Conservation (phyloP, 2,888 invertebrate species). For the Malachius bipustulatus region DNA sequence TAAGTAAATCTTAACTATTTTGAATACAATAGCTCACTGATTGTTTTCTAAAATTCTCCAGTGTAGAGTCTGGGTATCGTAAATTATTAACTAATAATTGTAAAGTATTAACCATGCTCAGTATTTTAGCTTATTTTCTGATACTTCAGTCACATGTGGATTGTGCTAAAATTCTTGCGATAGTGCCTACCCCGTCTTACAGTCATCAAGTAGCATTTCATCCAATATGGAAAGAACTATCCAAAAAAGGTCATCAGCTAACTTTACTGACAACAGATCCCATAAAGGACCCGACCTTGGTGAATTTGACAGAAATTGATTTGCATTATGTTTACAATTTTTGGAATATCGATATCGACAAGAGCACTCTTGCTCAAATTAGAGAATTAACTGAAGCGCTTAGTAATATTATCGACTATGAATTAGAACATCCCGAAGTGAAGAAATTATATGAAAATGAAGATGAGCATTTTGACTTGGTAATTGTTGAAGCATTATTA, state of each 20-base stretch:
- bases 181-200: not conserved
- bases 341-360: no score
- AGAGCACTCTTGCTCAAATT: no score
- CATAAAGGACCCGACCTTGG: not conserved
- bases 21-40: no score
- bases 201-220: not conserved
- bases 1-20: no score
- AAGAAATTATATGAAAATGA: not conserved
- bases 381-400: not conserved
- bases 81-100: no score
- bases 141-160: no score
- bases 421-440: not conserved
- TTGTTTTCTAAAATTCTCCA: no score
- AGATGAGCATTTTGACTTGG: conserved; percentile 3
- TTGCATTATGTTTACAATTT: no score
- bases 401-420: not conserved
- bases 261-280: not conserved
- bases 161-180: conserved; percentile 1
- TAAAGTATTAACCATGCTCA: no score
- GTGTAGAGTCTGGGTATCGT: no score
- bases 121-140: no score
- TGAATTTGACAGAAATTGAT: not conserved
- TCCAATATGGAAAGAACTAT: not conserved
- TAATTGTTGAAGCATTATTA: not conserved
- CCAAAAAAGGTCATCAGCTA: not conserved